Evolutionary conservation across 1,140 invertebrate genomes (phyloP).

Genomic region (Drosophila repletoides): DNA sequence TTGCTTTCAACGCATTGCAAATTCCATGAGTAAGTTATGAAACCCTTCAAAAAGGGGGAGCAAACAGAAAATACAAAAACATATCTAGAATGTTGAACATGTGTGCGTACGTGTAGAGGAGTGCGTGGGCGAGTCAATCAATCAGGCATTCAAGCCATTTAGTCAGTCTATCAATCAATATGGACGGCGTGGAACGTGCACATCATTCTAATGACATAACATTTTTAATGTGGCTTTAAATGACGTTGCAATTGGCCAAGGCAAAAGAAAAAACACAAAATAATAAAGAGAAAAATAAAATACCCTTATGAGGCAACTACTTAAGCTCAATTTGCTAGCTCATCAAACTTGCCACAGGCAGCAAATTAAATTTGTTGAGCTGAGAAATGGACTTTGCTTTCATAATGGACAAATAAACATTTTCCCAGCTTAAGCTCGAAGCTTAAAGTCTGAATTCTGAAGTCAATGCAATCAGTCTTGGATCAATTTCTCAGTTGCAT

Average conservation of each 20-base stretch:
- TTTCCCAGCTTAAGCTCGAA: no score
- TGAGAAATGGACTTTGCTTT: slow-evolving; percentile 3
- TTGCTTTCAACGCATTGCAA: no score
- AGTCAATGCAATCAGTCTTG: slow-evolving; percentile 14
- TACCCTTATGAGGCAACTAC: neutral
- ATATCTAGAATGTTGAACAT: neutral
- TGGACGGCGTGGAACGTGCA: slow-evolving; percentile 47
- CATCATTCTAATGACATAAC: slow-evolving; percentile 64
- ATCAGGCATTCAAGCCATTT: slow-evolving; percentile 76
- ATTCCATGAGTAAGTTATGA: neutral
- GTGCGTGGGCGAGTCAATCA: slow-evolving; percentile 62
- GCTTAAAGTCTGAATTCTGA: slow-evolving; percentile 7
- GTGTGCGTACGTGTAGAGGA: slow-evolving; percentile 43
- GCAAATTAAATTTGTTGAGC: slow-evolving; percentile 3
- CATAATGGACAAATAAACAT: slow-evolving; percentile 6
- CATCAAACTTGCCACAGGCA: neutral
- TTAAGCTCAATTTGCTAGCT: neutral
- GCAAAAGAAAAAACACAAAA: neutral
- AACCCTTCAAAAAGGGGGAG: neutral
- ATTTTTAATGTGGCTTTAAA: slow-evolving; percentile 57
- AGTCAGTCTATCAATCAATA: slow-evolving; percentile 77
- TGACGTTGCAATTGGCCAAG: slow-evolving; percentile 7
- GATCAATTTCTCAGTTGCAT: slow-evolving; percentile 32
- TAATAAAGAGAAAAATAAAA: neutral
- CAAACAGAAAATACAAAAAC: slow-evolving; percentile 1